A percentile compares a stretch with the other conserved stretches of the same genome.
These are phyloP conservation scores for Melieria picta DNA, from an alignment of 2,888 invertebrate species.

Conservation along the genomic window DNA sequence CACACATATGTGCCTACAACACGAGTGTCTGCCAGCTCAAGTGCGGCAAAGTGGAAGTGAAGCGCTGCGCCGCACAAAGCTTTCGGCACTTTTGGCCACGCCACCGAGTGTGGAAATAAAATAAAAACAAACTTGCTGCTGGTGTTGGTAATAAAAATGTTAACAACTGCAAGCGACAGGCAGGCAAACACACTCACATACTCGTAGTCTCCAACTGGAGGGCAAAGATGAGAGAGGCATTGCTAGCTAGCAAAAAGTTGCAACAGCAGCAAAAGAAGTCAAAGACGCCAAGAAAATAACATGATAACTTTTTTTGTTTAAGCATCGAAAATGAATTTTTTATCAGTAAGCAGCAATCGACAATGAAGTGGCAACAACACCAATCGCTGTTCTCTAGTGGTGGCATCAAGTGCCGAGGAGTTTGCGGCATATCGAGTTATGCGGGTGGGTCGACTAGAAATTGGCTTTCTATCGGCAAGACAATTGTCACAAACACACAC, in stretches of 20 bases:
- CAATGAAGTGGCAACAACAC: slow-evolving; percentile 11
- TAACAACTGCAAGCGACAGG: slow-evolving; percentile 33
- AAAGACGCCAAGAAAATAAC: not conserved
- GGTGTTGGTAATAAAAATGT: slow-evolving; percentile 33
- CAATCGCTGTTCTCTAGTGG: not conserved
- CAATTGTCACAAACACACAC: not conserved
- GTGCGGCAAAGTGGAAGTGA: slow-evolving; percentile 13
- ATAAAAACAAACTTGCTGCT: slow-evolving; percentile 26
- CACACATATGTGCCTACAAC: too few relatives aligned
- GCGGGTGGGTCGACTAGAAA: too few relatives aligned
- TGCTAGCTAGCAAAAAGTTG: not conserved
- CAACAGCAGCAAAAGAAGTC: not conserved
- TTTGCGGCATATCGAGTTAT: too few relatives aligned
- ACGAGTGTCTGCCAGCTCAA: not conserved
- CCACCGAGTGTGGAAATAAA: not conserved
- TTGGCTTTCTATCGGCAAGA: too few relatives aligned
- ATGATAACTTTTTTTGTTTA: slow-evolving; percentile 16
- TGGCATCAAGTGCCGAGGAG: too few relatives aligned
- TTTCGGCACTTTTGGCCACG: not conserved
- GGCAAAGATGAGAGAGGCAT: too few relatives aligned
- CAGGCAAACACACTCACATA: not conserved
- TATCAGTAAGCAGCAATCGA: slow-evolving; percentile 28
- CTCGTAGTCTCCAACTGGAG: not conserved
- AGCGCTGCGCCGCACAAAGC: slow-evolving; percentile 11
- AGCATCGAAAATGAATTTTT: slow-evolving; percentile 30